Base-by-base conservation (phyloP, 2,113 vertebrate species). In the Acrocephalus kingi region DNA sequence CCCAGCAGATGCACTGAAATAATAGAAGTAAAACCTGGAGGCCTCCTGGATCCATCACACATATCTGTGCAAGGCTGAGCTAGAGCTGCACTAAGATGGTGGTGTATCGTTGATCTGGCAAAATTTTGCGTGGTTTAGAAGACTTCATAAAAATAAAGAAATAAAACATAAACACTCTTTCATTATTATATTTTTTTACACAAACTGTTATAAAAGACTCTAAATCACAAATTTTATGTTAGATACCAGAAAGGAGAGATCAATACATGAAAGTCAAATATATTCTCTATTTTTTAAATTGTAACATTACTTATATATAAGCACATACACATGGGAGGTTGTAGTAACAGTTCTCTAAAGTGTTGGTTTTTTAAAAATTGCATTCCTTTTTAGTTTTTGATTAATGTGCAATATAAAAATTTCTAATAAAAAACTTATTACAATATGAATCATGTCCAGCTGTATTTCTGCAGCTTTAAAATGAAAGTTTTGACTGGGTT, bases 401-500 rank as follows among this genome's bases (percentile, higher is more conserved):
- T 72, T 71, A 86, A 83, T 78, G 45, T 78, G 13, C 7, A 71
- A 61, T n/a, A 87, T 30, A 66, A 77, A 83, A 79, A 82, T 55
- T 74, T 76, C 51, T 63, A 89, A 76, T 90, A 88, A 94, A 78
- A 31, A 84, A 45, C 39, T 56, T 94, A 89, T 89, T 95, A 74
- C 33, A 51, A 11, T 61, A 90, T 92, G 86, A 92, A 88, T 90
- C 37, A 61, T 67, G n/a, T 31, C 31, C 41, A 83, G 22, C 18
- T 94, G 15, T 45, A 94, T 90, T 97, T 91, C 51, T 74, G 30
- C 33, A 75, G 15, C 25, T 90, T 90, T 39, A 37, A 13, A 82
- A 61, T 62, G 63, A 77, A 64, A 89, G 35, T 89, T 96, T 97
- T 94, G 54, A 87, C 91, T 78, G 67, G 46, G 43, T 96, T 96